These are phyloP conservation scores for Rotaria magnacalcarata DNA, from an alignment of 2,888 invertebrate species.

Conservation along the genomic window DNA sequence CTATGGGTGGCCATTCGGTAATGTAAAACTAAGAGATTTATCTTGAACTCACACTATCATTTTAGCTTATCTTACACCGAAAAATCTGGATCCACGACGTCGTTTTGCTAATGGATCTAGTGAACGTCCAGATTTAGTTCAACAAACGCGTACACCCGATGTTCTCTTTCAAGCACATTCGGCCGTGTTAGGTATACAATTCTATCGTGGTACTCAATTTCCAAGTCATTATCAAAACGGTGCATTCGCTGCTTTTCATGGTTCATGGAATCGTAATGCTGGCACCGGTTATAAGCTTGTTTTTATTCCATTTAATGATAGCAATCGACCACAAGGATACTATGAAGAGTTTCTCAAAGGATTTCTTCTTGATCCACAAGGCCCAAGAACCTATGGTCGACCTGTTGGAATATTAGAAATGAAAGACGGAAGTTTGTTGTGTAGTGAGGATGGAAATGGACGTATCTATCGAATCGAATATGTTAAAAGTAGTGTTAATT, in stretches of 20 bases:
- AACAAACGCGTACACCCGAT: neutral
- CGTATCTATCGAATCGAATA: neutral
- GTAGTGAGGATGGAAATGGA: neutral
- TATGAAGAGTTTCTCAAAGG: slow-evolving; percentile 24
- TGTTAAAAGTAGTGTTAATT: neutral
- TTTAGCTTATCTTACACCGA: neutral
- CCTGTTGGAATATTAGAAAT: neutral
- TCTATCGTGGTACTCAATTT: slow-evolving; percentile 6
- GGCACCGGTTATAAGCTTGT: slow-evolving; percentile 13
- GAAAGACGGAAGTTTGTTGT: slow-evolving; percentile 9
- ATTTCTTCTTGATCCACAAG: neutral
- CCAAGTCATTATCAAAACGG: neutral
- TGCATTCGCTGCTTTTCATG: slow-evolving; percentile 15
- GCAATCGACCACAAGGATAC: neutral
- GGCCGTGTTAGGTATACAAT: neutral
- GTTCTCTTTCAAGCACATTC: slow-evolving; percentile 13
- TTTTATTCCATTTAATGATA: neutral
- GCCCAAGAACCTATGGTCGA: slow-evolving; percentile 9
- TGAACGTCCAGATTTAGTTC: neutral
- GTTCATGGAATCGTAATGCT: neutral
- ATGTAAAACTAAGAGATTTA: too few species aligned
- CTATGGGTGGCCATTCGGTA: slow-evolving; percentile 18
- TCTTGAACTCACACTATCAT: too few species aligned
- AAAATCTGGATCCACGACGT: neutral
- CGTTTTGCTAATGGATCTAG: neutral